These are phyloP conservation scores for Lepidocyrtoides sp. DNA, from an alignment of 2,888 invertebrate genomes.

Conservation along the genomic window DNA sequence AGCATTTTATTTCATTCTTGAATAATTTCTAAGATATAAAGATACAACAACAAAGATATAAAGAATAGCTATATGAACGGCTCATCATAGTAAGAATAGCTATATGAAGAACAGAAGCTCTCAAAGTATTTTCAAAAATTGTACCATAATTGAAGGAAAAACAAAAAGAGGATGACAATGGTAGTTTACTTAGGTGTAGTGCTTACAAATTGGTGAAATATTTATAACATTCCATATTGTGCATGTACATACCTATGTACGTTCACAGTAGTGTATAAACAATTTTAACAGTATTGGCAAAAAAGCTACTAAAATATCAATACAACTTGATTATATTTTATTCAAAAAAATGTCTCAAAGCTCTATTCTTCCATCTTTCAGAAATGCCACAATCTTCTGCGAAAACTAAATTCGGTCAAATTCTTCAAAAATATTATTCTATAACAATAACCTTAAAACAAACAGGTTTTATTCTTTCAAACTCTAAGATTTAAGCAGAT, in stretches of 20 bases:
- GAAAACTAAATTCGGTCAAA: neutral
- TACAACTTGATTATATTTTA: neutral
- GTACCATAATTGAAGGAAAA: neutral
- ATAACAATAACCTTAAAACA: neutral
- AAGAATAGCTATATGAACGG: no score
- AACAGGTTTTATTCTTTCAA: constrained; percentile 43
- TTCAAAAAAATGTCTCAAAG: constrained; percentile 6
- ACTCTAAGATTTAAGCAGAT: constrained; percentile 8
- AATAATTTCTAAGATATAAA: neutral
- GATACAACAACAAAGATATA: no score
- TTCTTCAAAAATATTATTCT: neutral
- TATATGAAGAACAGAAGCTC: neutral
- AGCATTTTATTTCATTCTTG: neutral
- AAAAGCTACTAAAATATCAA: neutral
- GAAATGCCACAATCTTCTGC: constrained; percentile 3
- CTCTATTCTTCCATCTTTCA: constrained; percentile 42
- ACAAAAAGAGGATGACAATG: neutral
- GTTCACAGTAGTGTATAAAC: neutral
- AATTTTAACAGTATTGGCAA: constrained; percentile 17
- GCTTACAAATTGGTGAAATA: neutral
- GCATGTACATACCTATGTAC: no score
- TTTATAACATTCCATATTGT: constrained; percentile 14
- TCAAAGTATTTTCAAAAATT: constrained; percentile 31
- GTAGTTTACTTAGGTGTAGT: neutral
- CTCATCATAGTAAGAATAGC: neutral